These are phyloP conservation scores for Scopus umbretta DNA, from an alignment of 2,113 vertebrate species.

Conservation along the genomic window DNA sequence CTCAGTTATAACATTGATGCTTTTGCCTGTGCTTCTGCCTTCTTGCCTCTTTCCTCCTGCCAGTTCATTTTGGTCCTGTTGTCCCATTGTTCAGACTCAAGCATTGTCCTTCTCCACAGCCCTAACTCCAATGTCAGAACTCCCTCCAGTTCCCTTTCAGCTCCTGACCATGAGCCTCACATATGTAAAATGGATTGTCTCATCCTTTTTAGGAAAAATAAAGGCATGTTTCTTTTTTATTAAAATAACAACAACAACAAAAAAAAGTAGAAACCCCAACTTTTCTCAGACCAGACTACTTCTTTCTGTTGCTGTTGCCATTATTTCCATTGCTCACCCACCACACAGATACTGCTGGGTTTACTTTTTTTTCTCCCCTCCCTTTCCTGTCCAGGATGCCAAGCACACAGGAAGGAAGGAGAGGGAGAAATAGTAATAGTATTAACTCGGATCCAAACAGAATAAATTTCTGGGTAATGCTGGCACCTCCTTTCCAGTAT, in stretches of 20 bases:
- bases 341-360: background rate
- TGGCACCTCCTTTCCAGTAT: background rate
- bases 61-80: background rate
- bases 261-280: background rate
- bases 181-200: background rate
- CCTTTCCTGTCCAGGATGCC: background rate
- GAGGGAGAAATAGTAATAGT: background rate
- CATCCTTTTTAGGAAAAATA: background rate
- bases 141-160: background rate
- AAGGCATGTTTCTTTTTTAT: background rate
- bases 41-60: background rate
- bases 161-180: background rate
- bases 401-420: constrained; percentile 19
- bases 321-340: background rate
- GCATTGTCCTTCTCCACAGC: background rate
- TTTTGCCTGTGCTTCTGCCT: background rate
- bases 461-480: background rate
- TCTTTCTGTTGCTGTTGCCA: background rate
- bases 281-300: background rate
- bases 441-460: background rate
- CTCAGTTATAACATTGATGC: background rate
- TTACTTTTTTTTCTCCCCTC: background rate
- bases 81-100: background rate
- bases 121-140: background rate
- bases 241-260: background rate